Evolutionary conservation across 2,888 invertebrate species (phyloP), one percentile per base, ranked within the genome.

Genomic region (Dione vanillae): DNA sequence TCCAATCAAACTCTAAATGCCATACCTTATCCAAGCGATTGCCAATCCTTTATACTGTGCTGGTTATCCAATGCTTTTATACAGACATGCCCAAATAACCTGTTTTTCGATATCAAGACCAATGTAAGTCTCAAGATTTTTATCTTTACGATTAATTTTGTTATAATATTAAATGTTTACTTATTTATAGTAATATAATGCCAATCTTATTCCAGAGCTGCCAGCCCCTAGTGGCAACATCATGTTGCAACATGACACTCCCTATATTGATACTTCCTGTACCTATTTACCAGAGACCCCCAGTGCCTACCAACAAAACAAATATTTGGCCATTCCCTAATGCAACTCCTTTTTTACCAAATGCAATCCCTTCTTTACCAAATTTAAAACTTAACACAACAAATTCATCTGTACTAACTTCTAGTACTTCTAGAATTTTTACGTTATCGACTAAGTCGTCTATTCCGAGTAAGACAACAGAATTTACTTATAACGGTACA

Each of bases 1-100:
- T 14, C 40, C 2, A 70, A 75, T 41, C 68, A 65, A 16, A 65
- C 69, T 2, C 45, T 74, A 19, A 77, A 73, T 37, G 73, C 76
- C 1, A 49, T 76, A 3, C 70, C 77, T 0, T 65, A 74, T 10
- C 77, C 76, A 0, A 35, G 12, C 0, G 74, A 75, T 10, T 78
- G 78, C 20, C 67, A 75, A 11, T 62, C 68, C 8, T 79, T 74
- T 62, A 74, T 79, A 7, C 65, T 79, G 12, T 79, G 79, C 37
- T 76, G 77, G 71, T 47, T 74, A 7, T 75, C 72, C 12, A 61
- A 65, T 8, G 67, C 76, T 0, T 73, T 69, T 12, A 62, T 72
- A 12, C 40, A 71, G 14, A 20, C 65, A 0, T 79, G 79, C 16
- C 78, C 78, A 2, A 67, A 68, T 10, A 73, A 75, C 9, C 43